These are phyloP conservation scores for Desoria tigrina DNA, from an alignment of 2,888 invertebrate species.

Conservation along the genomic window DNA sequence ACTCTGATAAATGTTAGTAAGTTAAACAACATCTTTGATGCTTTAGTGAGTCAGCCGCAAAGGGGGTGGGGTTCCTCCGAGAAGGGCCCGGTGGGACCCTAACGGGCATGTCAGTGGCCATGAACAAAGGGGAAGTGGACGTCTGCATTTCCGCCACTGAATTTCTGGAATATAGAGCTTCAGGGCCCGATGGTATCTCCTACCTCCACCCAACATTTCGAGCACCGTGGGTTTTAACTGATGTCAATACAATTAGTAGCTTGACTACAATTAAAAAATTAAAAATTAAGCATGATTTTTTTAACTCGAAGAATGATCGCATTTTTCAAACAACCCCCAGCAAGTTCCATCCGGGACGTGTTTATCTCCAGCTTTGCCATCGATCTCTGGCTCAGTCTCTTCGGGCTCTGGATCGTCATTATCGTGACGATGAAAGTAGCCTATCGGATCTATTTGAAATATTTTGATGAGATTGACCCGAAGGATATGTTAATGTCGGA, in stretches of 20 bases:
- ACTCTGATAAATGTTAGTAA: background rate
- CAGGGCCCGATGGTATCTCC: constrained; percentile 34
- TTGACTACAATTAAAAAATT: constrained; percentile 1
- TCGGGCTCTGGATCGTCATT: constrained; percentile 31
- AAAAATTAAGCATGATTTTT: background rate
- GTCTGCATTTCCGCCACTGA: constrained; percentile 30
- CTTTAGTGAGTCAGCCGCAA: constrained; percentile 22
- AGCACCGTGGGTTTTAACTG: background rate
- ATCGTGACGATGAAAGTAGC: background rate
- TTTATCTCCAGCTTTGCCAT: constrained; percentile 32
- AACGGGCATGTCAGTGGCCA: constrained; percentile 30
- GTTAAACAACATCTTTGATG: background rate
- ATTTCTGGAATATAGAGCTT: constrained; percentile 28
- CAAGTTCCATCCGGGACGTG: constrained; percentile 33
- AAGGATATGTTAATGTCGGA: constrained; percentile 15
- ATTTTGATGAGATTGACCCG: background rate
- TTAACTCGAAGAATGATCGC: constrained; percentile 9
- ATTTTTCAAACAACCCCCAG: constrained; percentile 38
- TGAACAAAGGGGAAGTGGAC: constrained; percentile 32
- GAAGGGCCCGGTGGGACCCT: constrained; percentile 31
- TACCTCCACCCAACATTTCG: constrained; percentile 34
- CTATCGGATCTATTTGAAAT: constrained; percentile 18
- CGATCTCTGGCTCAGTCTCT: constrained; percentile 30
- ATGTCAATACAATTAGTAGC: no score
- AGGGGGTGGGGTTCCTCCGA: constrained; percentile 18